A percentile compares a stretch with the other conserved stretches of the same genome.
These are phyloP conservation scores for Cyrtonyx montezumae DNA, from an alignment of 2,113 vertebrate species.

Conservation along the genomic window DNA sequence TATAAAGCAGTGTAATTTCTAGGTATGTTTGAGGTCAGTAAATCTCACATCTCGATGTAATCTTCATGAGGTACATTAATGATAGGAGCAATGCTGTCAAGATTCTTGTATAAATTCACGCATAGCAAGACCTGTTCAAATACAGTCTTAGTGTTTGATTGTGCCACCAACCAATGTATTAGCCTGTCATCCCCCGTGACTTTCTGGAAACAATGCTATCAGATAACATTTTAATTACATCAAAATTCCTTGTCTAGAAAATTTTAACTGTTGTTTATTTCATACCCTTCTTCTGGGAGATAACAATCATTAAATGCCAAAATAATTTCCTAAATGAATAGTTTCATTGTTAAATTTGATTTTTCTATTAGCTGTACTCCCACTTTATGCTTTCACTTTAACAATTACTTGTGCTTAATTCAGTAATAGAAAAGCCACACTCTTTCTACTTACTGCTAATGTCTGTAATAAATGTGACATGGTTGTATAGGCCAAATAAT, in stretches of 20 bases:
- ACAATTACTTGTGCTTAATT: slow-evolving; percentile 15
- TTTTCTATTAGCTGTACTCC: not conserved
- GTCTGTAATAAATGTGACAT: slow-evolving; percentile 26
- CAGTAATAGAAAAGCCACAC: not conserved
- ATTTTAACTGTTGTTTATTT: slow-evolving; percentile 17
- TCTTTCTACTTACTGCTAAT: slow-evolving; percentile 25
- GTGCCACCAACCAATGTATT: slow-evolving; percentile 7
- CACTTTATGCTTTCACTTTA: slow-evolving; percentile 26
- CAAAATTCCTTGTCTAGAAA: slow-evolving; percentile 23
- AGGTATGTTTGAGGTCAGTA: not conserved
- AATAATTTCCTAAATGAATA: not conserved
- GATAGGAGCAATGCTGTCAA: not conserved
- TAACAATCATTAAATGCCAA: slow-evolving; percentile 8
- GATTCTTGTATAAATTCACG: not conserved
- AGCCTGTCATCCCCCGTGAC: not conserved
- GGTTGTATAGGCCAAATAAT: slow-evolving; percentile 37
- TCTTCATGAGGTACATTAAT: not conserved
- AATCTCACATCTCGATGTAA: not conserved
- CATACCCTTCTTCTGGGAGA: slow-evolving; percentile 17
- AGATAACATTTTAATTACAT: slow-evolving; percentile 29
- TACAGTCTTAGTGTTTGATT: not conserved
- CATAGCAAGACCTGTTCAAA: not conserved
- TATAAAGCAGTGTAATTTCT: not conserved
- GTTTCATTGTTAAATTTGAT: slow-evolving; percentile 21
- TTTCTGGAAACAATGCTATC: slow-evolving; percentile 21